Evolutionary conservation across 92 coral and sea anemone genomes (phyloP).

Genomic region (Siderastrea siderea): DNA sequence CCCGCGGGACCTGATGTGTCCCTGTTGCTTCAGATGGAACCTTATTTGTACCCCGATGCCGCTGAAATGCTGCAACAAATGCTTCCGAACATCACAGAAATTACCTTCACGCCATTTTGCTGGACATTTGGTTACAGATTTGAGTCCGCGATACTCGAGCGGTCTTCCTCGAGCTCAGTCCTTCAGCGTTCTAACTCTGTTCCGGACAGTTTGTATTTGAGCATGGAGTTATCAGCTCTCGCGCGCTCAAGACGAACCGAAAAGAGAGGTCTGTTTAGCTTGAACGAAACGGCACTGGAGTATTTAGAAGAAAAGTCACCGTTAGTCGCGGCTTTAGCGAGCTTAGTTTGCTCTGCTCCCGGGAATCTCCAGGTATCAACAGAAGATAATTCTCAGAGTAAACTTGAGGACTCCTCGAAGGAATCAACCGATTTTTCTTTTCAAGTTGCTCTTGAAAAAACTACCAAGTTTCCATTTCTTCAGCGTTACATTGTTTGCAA

Average conservation of each 20-base stretch:
- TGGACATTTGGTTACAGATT: constrained; percentile 94
- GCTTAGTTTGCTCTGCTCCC: constrained; percentile 80
- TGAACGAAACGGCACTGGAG: constrained; percentile 75
- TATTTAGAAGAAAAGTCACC: constrained; percentile 88
- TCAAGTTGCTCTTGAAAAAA: constrained; percentile 71
- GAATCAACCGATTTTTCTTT: constrained; percentile 72
- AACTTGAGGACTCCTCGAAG: constrained; percentile 22
- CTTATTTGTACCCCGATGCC: constrained; percentile 71
- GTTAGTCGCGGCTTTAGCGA: constrained; percentile 85
- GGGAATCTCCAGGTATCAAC: constrained; percentile 5
- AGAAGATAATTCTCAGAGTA: neutral
- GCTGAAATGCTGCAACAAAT: constrained; percentile 72
- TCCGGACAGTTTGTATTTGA: constrained; percentile 79
- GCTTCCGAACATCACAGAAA: constrained; percentile 75
- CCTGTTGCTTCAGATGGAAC: constrained; percentile 86
- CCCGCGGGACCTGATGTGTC: constrained; percentile 65
- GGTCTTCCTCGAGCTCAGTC: constrained; percentile 73
- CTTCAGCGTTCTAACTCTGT: constrained; percentile 77
- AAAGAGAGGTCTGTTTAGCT: constrained; percentile 76
- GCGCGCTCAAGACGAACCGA: constrained; percentile 54
- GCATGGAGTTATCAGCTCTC: constrained; percentile 71
- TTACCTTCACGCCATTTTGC: constrained; percentile 84
- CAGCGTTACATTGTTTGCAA: constrained; percentile 90
- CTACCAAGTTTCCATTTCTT: constrained; percentile 78
- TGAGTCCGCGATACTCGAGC: constrained; percentile 61